phyloP scores from a whole-genome alignment of 35 echinoderm and acorn worm genomes.

The Anneissia japonica region DNA sequence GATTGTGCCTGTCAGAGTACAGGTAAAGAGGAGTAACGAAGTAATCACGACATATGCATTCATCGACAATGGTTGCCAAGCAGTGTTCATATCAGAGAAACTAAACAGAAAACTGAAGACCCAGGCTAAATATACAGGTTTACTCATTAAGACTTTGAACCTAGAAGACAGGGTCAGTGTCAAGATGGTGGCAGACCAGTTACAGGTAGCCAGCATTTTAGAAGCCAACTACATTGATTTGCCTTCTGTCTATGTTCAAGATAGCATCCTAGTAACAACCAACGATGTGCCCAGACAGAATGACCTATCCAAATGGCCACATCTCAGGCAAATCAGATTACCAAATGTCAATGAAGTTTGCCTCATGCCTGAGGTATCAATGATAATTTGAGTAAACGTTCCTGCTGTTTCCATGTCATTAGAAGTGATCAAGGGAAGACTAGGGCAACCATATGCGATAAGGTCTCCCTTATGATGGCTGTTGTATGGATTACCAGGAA shows the following conservation, averaged over 20 bases:
- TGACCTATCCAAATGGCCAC: conserved; percentile 11
- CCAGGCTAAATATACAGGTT: neutral
- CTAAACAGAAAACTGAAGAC: neutral
- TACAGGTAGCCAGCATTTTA: conserved; percentile 15
- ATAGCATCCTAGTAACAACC: conserved; percentile 17
- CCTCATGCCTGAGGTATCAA: conserved; percentile 10
- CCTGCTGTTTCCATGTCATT: conserved; percentile 12
- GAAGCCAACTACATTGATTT: conserved; percentile 22
- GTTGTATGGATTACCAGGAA: conserved; percentile 29
- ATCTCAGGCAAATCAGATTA: conserved; percentile 11
- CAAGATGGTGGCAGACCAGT: neutral
- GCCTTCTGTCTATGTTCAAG: conserved; percentile 27
- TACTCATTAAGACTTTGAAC: conserved; percentile 15
- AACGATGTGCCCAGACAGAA: conserved; percentile 32
- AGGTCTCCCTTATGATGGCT: conserved; percentile 16
- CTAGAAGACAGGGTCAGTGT: neutral
- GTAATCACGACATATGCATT: conserved; percentile 24
- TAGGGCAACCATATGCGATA: conserved; percentile 16
- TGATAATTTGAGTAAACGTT: conserved; percentile 28
- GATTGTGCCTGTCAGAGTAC: neutral
- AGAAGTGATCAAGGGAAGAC: neutral
- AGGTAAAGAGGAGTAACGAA: neutral
- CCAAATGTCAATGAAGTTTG: neutral
- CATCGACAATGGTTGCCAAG: conserved; percentile 30
- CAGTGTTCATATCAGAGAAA: too few relatives aligned